These are phyloP conservation scores for Siniperca scherzeri DNA, from an alignment of 2,797 vertebrate genomes.

Conservation along the genomic window DNA sequence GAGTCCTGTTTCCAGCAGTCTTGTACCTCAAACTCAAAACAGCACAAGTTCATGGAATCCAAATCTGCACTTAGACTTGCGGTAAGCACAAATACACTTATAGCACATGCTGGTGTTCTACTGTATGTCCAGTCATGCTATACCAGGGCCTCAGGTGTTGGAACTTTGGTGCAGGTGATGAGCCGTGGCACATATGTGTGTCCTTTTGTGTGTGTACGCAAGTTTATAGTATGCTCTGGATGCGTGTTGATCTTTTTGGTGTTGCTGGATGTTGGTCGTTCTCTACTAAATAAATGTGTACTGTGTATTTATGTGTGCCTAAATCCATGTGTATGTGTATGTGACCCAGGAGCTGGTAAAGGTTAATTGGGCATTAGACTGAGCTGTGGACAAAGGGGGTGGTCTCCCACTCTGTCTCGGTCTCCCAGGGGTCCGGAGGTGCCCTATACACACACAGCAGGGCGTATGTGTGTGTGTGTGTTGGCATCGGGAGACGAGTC, in stretches of 20 bases:
- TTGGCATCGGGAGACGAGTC: slow-evolving; percentile 35
- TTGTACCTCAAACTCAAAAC: not conserved
- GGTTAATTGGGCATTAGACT: slow-evolving; percentile 89
- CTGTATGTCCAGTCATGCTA: slow-evolving; percentile 17
- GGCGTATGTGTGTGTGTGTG: slow-evolving; percentile 50
- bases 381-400: slow-evolving; percentile 73
- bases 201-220: slow-evolving; percentile 5
- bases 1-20: not conserved
- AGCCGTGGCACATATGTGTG: slow-evolving; percentile 36
- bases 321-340: slow-evolving; percentile 1
- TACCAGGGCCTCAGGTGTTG: slow-evolving; percentile 57
- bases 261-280: too few relatives aligned
- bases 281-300: slow-evolving; percentile 8
- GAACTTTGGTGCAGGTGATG: slow-evolving; percentile 62
- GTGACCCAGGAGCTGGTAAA: slow-evolving; percentile 77
- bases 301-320: slow-evolving; percentile 28
- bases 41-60: not conserved
- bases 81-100: slow-evolving; percentile 8
- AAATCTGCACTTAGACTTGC: not conserved
- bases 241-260: slow-evolving; percentile 9
- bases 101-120: slow-evolving; percentile 23
- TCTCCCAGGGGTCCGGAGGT: slow-evolving; percentile 78
- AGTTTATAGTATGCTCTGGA: slow-evolving; percentile 15
- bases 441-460: slow-evolving; percentile 79
- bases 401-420: slow-evolving; percentile 69